phyloP scores from a whole-genome alignment of 2,797 vertebrate genomes.

The Halcyon leucocephala region DNA sequence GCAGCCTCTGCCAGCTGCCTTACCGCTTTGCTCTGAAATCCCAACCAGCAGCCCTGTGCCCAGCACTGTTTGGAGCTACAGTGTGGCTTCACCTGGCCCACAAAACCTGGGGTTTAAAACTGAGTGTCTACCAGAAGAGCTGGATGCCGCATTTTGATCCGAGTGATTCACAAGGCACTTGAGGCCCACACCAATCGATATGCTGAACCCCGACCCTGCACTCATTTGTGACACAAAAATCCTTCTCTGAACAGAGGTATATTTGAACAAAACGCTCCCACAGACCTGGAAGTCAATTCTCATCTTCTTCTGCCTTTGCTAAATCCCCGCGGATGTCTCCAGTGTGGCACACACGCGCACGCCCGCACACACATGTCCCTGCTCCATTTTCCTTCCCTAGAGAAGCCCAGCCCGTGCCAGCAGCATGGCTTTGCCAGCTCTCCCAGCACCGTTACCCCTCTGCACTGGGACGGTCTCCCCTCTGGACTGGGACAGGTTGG shows the following conservation, averaged over 20 bases:
- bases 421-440: neutral
- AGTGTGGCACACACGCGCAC: accelerated
- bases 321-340: neutral
- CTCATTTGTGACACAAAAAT: neutral
- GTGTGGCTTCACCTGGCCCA: neutral
- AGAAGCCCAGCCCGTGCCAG: neutral
- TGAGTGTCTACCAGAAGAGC: neutral
- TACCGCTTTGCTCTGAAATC: neutral
- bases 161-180: neutral
- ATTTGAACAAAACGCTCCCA: neutral
- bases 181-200: neutral
- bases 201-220: neutral
- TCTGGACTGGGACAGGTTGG: neutral
- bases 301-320: neutral
- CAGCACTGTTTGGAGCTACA: neutral
- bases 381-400: neutral
- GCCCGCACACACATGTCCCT: too few species aligned
- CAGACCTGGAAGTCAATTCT: neutral
- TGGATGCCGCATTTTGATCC: neutral
- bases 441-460: neutral
- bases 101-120: neutral
- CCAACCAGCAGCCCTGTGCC: neutral
- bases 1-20: neutral
- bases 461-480: accelerated
- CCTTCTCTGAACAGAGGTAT: neutral